A percentile compares a stretch with the other conserved stretches of the same genome.
phyloP scores from a whole-genome alignment of 2,888 invertebrate genomes.

The Malthinus seriepunctatus region DNA sequence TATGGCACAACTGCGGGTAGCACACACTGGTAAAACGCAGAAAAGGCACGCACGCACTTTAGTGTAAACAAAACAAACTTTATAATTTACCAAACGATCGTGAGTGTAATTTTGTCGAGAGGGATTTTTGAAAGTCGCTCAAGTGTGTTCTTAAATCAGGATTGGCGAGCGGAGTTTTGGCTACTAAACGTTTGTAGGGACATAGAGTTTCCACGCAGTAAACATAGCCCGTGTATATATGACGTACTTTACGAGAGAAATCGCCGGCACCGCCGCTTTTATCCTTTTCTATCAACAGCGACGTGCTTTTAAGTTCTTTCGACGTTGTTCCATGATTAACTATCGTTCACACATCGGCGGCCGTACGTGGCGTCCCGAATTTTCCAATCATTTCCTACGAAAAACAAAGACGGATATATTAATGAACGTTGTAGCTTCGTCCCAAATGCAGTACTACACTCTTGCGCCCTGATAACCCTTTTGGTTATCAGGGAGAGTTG shows the following conservation, averaged over 20 bases:
- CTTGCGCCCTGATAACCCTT: conserved; percentile 57
- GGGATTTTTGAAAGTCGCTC: conserved; percentile 29
- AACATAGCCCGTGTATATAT: conserved; percentile 45
- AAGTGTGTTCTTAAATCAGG: conserved; percentile 39
- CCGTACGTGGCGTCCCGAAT: conserved; percentile 30
- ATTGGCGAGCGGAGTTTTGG: conserved; percentile 46
- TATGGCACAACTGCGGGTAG: conserved; percentile 34
- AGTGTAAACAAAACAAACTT: conserved; percentile 28
- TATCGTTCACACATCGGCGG: conserved; percentile 38
- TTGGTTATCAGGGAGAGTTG: conserved; percentile 53
- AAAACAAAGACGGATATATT: conserved; percentile 27
- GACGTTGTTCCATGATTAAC: conserved; percentile 52
- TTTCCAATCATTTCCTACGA: conserved; percentile 30
- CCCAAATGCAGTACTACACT: conserved; percentile 48
- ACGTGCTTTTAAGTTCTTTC: conserved; percentile 38
- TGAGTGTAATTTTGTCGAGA: conserved; percentile 8
- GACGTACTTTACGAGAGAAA: conserved; percentile 39
- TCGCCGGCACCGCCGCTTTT: conserved; percentile 44
- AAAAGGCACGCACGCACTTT: conserved; percentile 33
- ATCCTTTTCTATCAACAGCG: conserved; percentile 47
- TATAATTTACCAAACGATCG: conserved; percentile 17
- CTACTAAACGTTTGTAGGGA: conserved; percentile 49
- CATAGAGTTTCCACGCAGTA: conserved; percentile 47
- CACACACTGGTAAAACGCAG: conserved; percentile 29
- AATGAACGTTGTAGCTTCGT: conserved; percentile 43